Percentiles rank a stretch among this genome's conserved stretches.
These are phyloP conservation scores for Tadarida brasiliensis DNA, from an alignment of 2,797 vertebrate species.

Conservation along the genomic window DNA sequence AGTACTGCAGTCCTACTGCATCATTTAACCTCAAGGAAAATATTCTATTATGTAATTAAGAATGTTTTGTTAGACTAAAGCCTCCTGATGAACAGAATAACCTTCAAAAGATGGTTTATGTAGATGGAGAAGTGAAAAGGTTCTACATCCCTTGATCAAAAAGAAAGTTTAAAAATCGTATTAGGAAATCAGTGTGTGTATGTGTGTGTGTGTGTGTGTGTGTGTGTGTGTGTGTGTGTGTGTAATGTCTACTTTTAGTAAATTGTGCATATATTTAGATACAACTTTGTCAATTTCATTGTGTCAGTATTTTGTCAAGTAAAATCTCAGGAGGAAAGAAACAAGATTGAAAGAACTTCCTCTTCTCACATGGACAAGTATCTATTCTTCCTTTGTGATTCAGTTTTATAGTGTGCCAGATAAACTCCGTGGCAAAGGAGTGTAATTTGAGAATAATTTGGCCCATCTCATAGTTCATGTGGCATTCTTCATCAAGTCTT, in stretches of 20 bases:
- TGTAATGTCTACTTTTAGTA: constrained; percentile 39
- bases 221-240: not conserved
- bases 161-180: not conserved
- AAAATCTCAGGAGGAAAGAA: constrained; percentile 54
- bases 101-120: not conserved
- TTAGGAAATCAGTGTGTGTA: not conserved
- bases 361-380: not conserved
- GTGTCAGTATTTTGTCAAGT: constrained; percentile 58
- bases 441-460: not conserved
- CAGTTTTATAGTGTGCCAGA: not conserved
- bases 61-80: constrained; percentile 7
- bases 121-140: not conserved
- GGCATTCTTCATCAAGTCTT: not conserved
- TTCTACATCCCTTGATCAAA: not conserved
- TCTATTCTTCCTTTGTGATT: not conserved
- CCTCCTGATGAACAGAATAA: not conserved
- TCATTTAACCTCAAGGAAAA: constrained; percentile 37
- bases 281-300: not conserved
- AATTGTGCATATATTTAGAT: constrained; percentile 29
- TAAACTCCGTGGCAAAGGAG: constrained; percentile 20
- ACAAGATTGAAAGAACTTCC: constrained; percentile 22
- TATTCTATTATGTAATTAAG: not conserved
- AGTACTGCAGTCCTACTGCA: not conserved
- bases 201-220: not conserved
- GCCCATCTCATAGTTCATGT: not conserved